Evolutionary conservation across 1,140 invertebrate genomes (phyloP).

Genomic region (Zaprionus kolodkinae): DNA sequence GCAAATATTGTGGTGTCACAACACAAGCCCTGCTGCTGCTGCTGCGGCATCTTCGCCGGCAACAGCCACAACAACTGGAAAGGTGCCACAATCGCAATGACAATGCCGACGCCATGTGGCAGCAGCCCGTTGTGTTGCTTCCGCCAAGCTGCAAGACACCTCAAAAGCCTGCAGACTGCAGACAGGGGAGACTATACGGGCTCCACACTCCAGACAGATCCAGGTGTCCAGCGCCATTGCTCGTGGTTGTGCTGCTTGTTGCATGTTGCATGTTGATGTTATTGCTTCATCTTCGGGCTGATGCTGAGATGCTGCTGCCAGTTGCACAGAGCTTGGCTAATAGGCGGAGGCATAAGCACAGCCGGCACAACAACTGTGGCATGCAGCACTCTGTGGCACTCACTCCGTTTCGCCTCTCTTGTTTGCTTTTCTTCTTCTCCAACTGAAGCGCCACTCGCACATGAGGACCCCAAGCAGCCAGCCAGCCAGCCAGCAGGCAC

Average conservation of each 20-base stretch:
- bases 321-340: conserved; percentile 34
- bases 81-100: conserved; percentile 16
- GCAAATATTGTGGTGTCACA: conserved; percentile 33
- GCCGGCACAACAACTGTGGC: not conserved
- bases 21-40: conserved; percentile 1
- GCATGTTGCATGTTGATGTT: conserved; percentile 22
- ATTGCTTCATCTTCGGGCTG: conserved; percentile 38
- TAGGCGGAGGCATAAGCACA: conserved; percentile 15
- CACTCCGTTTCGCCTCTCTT: not conserved
- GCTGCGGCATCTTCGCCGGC: conserved; percentile 18
- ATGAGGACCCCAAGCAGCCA: not conserved
- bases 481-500: not conserved
- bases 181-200: not conserved
- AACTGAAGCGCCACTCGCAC: conserved; percentile 23
- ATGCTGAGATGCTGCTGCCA: conserved; percentile 14
- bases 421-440: conserved; percentile 22
- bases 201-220: conserved; percentile 7
- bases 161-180: not conserved
- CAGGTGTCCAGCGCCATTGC: conserved; percentile 10
- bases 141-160: conserved; percentile 16
- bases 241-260: not conserved
- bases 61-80: not conserved
- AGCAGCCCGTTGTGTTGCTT: conserved; percentile 13
- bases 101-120: conserved; percentile 13
- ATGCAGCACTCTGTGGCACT: conserved; percentile 17